These are phyloP conservation scores for Pedicia rivosa DNA, from an alignment of 2,888 invertebrate genomes.

Conservation along the genomic window DNA sequence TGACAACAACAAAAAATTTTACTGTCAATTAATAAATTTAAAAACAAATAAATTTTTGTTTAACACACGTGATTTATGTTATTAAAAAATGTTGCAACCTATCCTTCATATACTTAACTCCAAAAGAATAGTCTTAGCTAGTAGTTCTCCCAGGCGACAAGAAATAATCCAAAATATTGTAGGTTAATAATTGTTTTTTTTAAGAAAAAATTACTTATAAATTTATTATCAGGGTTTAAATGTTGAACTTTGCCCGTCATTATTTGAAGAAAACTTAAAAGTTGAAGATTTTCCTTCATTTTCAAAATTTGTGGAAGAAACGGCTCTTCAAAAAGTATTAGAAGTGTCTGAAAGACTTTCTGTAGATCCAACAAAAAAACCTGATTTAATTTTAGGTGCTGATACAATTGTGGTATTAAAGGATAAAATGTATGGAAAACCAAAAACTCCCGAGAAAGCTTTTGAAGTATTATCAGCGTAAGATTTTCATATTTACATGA, in stretches of 20 bases:
- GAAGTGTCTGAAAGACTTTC: constrained; percentile 54
- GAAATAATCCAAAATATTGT: constrained; percentile 67
- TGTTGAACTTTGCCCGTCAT: constrained; percentile 61
- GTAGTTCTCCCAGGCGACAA: constrained; percentile 73
- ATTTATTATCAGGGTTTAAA: constrained; percentile 50
- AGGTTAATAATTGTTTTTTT: constrained; percentile 22
- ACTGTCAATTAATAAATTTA: too few species aligned
- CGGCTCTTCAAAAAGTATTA: constrained; percentile 66
- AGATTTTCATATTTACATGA: not conserved
- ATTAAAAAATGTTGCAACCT: too few species aligned
- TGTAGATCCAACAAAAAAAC: constrained; percentile 28
- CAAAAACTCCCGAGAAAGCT: constrained; percentile 52
- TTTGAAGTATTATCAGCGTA: constrained; percentile 23
- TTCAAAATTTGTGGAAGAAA: constrained; percentile 68
- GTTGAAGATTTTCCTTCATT: constrained; percentile 45
- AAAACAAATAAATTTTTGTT: too few species aligned
- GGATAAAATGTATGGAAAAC: constrained; percentile 77
- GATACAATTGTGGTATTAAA: constrained; percentile 83
- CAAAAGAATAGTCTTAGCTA: constrained; percentile 66
- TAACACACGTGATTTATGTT: too few species aligned
- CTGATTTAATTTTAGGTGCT: constrained; percentile 78
- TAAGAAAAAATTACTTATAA: constrained; percentile 2
- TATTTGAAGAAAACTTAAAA: constrained; percentile 77
- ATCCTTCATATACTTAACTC: too few species aligned
- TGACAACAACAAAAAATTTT: too few species aligned